phyloP scores from a whole-genome alignment of 1,140 invertebrate species.

The Megalonaias nervosa region DNA sequence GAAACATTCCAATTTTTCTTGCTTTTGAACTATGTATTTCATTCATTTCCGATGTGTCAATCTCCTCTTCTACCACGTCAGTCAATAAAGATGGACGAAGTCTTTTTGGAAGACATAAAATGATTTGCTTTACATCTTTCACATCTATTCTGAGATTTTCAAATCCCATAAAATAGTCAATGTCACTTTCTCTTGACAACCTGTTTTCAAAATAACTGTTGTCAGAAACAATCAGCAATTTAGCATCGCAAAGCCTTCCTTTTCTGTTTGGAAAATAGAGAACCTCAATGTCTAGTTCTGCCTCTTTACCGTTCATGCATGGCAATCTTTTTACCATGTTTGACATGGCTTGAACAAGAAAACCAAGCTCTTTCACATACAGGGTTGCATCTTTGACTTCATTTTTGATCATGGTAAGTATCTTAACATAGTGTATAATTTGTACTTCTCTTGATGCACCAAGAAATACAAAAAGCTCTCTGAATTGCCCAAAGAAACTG shows the following conservation, averaged over 20 bases:
- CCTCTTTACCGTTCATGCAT: not conserved
- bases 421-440: conserved; percentile 4
- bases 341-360: not conserved
- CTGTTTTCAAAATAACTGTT: conserved; percentile 8
- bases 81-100: conserved; percentile 19
- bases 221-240: conserved; percentile 12
- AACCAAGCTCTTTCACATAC: not conserved
- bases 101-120: conserved; percentile 2
- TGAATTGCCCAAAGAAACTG: too few species aligned
- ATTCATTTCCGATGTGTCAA: not conserved
- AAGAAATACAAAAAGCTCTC: too few species aligned
- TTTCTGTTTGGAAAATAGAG: conserved; percentile 9
- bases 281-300: not conserved
- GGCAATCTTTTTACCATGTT: not conserved
- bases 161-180: conserved; percentile 26
- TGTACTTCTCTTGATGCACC: too few species aligned
- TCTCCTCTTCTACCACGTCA: conserved; percentile 1
- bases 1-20: not conserved
- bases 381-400: not conserved
- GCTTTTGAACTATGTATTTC: not conserved
- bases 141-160: conserved; percentile 9
- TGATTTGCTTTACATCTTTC: not conserved
- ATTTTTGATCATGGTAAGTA: conserved; percentile 9
- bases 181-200: not conserved
- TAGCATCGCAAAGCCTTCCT: not conserved